Base-by-base conservation (phyloP, 2,113 vertebrate species). In the Struthidea cinerea region DNA sequence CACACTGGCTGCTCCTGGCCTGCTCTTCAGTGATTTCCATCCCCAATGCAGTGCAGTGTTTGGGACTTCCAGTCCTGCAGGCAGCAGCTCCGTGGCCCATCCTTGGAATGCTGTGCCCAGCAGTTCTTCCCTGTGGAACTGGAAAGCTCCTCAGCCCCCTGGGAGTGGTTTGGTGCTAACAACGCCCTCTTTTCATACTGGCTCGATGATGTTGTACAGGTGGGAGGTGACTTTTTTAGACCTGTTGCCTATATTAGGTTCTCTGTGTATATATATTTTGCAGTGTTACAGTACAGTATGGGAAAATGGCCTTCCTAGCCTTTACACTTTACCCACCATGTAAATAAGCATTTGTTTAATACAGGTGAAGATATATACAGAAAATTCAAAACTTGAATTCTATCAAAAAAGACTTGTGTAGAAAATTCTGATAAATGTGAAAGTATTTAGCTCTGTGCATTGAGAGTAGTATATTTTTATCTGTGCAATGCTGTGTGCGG, bases 161-260 rank as follows among this genome's bases (percentile, higher is more conserved):
- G 39, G 94, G 89, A 81, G 92, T 84, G 90, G 79, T 93, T 97
- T 89, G 97, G 98, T 98, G 98, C 98, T 98, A 97, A 94, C 22
- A 75, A 74, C 49, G 85, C 96, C 92, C 94, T 90, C 77, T 87
- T 76, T 94, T 89, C 78, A 21, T 49, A 57, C 92, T 37, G 88
- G 94, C 91, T 81, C 64, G 16, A 73, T 97, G 92, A 95, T 93
- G 94, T 97, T 96, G 93, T 97, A 93, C 94, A 97, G 65, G 97
- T 84, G 97, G 90, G 97, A 96, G 90, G 92, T 97, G 97, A 97
- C 90, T 93, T 91, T 96, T 77, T 92, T 95, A 93, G 92, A 93
- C 52, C 71, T 80, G 95, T 96, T 97, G 97, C 98, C 98, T 98
- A 98, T 98, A 98, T 98, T 98, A 98, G 98, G 98, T 98, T 94